Conservation (phyloP, 2,113 vertebrate species). For the Rhinolophus sinicus region DNA sequence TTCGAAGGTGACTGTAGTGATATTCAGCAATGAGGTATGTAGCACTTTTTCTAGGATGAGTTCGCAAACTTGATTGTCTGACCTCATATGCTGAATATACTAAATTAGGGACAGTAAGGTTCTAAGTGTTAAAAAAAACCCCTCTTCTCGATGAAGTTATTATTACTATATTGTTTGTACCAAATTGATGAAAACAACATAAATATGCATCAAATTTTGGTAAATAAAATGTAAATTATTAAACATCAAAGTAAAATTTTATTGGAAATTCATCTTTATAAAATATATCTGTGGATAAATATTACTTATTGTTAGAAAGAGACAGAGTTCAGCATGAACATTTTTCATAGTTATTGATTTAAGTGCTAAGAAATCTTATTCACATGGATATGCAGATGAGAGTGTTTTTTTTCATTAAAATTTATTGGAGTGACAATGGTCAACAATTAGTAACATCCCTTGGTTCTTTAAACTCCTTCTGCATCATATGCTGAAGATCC, state of each 20-base stretch:
- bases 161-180: background rate
- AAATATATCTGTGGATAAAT: background rate
- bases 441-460: background rate
- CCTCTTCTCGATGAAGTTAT: constrained; percentile 23
- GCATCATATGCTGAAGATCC: background rate
- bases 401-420: background rate
- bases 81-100: background rate
- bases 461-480: constrained; percentile 16
- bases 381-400: constrained; percentile 13
- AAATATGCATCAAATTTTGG: constrained; percentile 1
- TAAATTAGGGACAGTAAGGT: background rate
- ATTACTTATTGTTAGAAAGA: constrained; percentile 31
- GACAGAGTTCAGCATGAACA: constrained; percentile 5
- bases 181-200: constrained; percentile 9
- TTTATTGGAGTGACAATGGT: too few relatives aligned
- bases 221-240: constrained; percentile 29
- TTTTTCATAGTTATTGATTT: constrained; percentile 36
- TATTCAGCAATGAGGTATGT: too few relatives aligned
- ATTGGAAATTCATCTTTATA: constrained; percentile 11
- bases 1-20: too few relatives aligned
- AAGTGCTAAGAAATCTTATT: constrained; percentile 20
- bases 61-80: too few relatives aligned
- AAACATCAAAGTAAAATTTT: constrained; percentile 43
- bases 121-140: constrained; percentile 10
- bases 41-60: too few relatives aligned